Percentiles rank a stretch among this genome's conserved stretches.
Conservation (phyloP, 2,888 invertebrate genomes). For the Hylaea fasciaria region DNA sequence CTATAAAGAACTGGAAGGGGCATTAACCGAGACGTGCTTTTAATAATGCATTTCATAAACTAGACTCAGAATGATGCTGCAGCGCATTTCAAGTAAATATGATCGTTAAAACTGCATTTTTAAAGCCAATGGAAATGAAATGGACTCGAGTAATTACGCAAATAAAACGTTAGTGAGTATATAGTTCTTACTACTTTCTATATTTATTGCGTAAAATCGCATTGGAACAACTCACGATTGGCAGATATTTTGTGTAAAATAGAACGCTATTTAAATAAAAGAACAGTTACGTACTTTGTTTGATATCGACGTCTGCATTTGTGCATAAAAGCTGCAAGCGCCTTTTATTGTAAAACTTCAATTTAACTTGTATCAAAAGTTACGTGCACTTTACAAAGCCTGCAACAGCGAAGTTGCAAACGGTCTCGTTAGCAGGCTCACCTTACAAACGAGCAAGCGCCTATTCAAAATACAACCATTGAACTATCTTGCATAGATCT, state of each 20-base stretch:
- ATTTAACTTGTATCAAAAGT: conserved; percentile 12
- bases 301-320: no score
- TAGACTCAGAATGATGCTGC: not conserved
- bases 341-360: conserved; percentile 2
- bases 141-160: not conserved
- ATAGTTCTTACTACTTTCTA: no score
- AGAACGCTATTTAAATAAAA: no score
- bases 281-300: no score
- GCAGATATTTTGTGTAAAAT: no score
- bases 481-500: conserved; percentile 29
- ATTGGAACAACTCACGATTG: no score
- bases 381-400: conserved; percentile 11
- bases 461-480: conserved; percentile 28
- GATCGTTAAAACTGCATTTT: not conserved
- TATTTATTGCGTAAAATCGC: no score
- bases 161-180: not conserved
- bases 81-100: not conserved
- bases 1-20: conserved; percentile 15
- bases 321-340: no score
- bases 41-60: conserved; percentile 18
- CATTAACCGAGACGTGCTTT: conserved; percentile 21
- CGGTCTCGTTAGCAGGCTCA: conserved; percentile 25
- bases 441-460: conserved; percentile 24
- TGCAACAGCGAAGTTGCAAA: conserved; percentile 20
- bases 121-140: not conserved